These are phyloP conservation scores for Amblyopsis rosae DNA, from an alignment of 2,113 vertebrate genomes.

Conservation along the genomic window DNA sequence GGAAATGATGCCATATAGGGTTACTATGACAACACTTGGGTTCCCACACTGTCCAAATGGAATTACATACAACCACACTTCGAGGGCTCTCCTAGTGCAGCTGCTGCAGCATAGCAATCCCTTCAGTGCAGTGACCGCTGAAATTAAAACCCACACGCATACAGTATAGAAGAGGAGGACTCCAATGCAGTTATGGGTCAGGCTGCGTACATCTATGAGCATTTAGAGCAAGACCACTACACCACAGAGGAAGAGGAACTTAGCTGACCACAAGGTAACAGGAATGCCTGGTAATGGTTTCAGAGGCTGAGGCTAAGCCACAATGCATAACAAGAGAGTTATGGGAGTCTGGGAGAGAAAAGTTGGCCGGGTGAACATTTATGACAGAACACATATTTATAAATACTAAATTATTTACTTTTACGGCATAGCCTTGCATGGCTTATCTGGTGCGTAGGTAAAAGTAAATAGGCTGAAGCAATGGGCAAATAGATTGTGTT, in stretches of 20 bases:
- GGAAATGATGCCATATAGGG: constrained; percentile 59
- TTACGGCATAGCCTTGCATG: background rate
- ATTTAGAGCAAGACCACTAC: constrained; percentile 49
- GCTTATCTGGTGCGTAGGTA: background rate
- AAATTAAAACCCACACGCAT: constrained; percentile 32
- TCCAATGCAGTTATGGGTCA: constrained; percentile 60
- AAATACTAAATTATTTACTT: no score
- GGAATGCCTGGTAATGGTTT: constrained; percentile 12
- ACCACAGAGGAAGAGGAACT: constrained; percentile 31
- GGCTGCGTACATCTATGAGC: constrained; percentile 30
- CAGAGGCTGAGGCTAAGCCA: background rate
- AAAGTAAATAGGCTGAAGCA: background rate
- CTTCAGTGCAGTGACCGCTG: constrained; percentile 39
- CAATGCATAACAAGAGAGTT: background rate
- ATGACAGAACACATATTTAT: background rate
- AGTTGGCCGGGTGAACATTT: background rate
- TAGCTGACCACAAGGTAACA: constrained; percentile 8
- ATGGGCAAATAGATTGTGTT: constrained; percentile 23
- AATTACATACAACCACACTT: constrained; percentile 63
- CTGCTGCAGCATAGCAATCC: constrained; percentile 55
- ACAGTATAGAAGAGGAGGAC: constrained; percentile 16
- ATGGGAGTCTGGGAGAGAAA: background rate
- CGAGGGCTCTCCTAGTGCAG: constrained; percentile 58
- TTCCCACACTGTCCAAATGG: constrained; percentile 56
- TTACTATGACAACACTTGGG: constrained; percentile 65